Conservation (phyloP, 2,888 invertebrate species). For the Agonopterix arenella region DNA sequence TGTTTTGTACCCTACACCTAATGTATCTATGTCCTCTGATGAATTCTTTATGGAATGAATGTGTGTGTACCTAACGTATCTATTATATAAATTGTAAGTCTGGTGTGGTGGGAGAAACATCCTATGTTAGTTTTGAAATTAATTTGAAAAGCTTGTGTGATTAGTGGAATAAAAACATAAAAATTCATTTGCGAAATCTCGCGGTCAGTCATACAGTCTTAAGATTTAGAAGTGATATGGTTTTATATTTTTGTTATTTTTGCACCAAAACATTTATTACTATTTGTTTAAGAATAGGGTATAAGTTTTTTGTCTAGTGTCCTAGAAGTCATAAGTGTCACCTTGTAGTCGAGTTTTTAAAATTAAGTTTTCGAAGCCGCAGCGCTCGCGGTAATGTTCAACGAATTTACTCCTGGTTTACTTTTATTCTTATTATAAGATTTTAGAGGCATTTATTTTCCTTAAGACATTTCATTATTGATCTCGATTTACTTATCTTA, state of each 20-base stretch:
- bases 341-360: constrained; percentile 63
- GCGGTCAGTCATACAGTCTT: constrained; percentile 56
- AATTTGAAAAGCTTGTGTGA: constrained; percentile 63
- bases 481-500: constrained; percentile 45
- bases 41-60: constrained; percentile 73
- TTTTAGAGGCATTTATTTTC: constrained; percentile 17
- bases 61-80: constrained; percentile 39
- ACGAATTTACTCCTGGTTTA: constrained; percentile 18
- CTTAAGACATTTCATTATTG: constrained; percentile 31
- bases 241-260: constrained; percentile 51
- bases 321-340: constrained; percentile 70
- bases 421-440: constrained; percentile 1
- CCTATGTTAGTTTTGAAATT: constrained; percentile 32
- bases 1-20: constrained; percentile 39
- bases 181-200: constrained; percentile 49
- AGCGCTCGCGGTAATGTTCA: constrained; percentile 40
- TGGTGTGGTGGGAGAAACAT: constrained; percentile 30
- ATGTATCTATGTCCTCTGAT: constrained; percentile 46
- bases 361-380: constrained; percentile 67
- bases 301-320: constrained; percentile 70
- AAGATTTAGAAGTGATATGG: constrained; percentile 44
- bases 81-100: constrained; percentile 16
- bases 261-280: constrained; percentile 69
- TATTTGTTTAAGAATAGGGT: constrained; percentile 57
- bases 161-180: constrained; percentile 47